Base-by-base conservation (phyloP, 2,888 invertebrate species). In the Acleris sparsana region DNA sequence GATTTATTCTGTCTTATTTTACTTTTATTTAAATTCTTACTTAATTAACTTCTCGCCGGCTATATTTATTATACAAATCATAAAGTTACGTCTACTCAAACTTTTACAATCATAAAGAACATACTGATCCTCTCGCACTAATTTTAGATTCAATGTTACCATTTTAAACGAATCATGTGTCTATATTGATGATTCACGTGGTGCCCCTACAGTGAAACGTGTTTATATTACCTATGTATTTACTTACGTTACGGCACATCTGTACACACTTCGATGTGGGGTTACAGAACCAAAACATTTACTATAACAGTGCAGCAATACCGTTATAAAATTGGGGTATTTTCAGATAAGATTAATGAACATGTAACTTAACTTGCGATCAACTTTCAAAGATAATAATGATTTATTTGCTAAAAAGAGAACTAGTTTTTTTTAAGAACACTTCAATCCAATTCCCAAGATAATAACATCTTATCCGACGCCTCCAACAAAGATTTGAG, bases 161-260 rank as follows among this genome's bases (percentile, higher is more conserved):
- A 39, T 55, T 55, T 20, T 22, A 20, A 18, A 11, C 39, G 39
- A 39, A 39, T 39, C 39, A 39, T 39, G 39, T 39, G 39, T 17
- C 39, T 22, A n/a, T 39, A 9, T 51, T 43, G 43, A 52, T 60
- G 48, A 60, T 39, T 64, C 59, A 67, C 56, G 43, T 25, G 56
- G 43, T 52, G 52, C 43, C 56, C 33, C 25, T 67, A 51, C 53
- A 39, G 51, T 57, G 59, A 46, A 57, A 68, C 53, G 63, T 68
- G n/a, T 62, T 55, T 62, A 62, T 69, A 65, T 68, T 59, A n/a
- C n/a, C n/a, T n/a, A 62, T 69, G 51, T 76, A 69, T 77, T 77
- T 75, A 67, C 69, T 73, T 20, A 51, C 43, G 33, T 73, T 20
- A 51, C 43, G 33, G 57, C 74, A 74, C 80, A 80, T 67, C 76